phyloP scores from a whole-genome alignment of 2,888 invertebrate species.

The Stegana nigrithorax region DNA sequence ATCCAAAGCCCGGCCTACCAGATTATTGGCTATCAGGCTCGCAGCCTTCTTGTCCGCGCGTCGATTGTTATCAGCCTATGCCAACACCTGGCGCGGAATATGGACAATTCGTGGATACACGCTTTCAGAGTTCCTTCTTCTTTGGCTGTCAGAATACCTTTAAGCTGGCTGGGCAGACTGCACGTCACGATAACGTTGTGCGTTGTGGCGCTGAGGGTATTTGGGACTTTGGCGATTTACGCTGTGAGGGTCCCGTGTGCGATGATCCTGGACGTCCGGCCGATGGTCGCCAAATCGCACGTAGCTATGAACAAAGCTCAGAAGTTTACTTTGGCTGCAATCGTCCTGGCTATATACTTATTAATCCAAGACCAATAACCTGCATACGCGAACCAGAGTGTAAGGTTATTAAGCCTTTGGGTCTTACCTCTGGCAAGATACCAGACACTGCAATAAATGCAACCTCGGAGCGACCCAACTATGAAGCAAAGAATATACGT shows the following conservation, averaged over 20 bases:
- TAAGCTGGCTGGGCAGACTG: slow-evolving; percentile 91
- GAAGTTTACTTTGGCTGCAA: slow-evolving; percentile 92
- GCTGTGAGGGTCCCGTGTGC: slow-evolving; percentile 96
- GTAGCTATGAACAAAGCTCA: slow-evolving; percentile 89
- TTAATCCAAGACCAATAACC: slow-evolving; percentile 89
- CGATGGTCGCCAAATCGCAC: slow-evolving; percentile 87
- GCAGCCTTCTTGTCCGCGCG: slow-evolving; percentile 86
- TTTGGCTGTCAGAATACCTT: slow-evolving; percentile 97
- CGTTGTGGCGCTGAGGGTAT: slow-evolving; percentile 91
- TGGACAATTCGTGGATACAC: slow-evolving; percentile 87
- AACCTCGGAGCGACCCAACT: slow-evolving; percentile 92
- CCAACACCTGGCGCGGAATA: slow-evolving; percentile 95
- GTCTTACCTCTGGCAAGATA: slow-evolving; percentile 90
- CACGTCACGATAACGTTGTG: slow-evolving; percentile 91
- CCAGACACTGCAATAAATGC: slow-evolving; percentile 96
- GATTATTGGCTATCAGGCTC: slow-evolving; percentile 92
- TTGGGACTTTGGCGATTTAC: slow-evolving; percentile 96
- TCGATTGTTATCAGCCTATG: slow-evolving; percentile 91
- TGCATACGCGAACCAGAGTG: slow-evolving; percentile 95
- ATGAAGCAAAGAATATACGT: slow-evolving; percentile 89
- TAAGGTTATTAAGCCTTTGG: slow-evolving; percentile 90
- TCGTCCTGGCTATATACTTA: slow-evolving; percentile 91
- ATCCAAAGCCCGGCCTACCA: slow-evolving; percentile 89
- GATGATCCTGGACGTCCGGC: slow-evolving; percentile 95
- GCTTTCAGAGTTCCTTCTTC: slow-evolving; percentile 93